Conservation (phyloP, 2,113 vertebrate species). For the Mesocricetus auratus region DNA sequence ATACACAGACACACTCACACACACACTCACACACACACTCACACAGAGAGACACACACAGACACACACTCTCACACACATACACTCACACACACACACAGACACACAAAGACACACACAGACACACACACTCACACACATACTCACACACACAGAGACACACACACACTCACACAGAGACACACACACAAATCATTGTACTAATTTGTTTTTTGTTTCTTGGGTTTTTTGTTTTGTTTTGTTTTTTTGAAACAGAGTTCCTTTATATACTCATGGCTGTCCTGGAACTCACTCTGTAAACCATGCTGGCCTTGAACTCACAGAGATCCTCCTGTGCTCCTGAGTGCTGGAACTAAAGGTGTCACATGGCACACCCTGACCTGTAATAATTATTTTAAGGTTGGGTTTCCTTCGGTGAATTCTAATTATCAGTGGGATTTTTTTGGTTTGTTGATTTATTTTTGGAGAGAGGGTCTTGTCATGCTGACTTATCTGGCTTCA, state of each 20-base stretch:
- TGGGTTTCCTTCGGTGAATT: constrained; percentile 25
- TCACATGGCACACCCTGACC: neutral
- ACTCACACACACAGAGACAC: too few relatives aligned
- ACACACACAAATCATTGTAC: neutral
- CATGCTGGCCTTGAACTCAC: neutral
- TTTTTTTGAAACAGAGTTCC: neutral
- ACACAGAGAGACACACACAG: too few relatives aligned
- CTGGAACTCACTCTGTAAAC: neutral
- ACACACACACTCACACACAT: too few relatives aligned
- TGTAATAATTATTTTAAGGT: neutral
- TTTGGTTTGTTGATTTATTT: neutral
- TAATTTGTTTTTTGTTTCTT: neutral
- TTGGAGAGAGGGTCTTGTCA: neutral
- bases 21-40: too few relatives aligned
- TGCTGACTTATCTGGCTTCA: too few relatives aligned
- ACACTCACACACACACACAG: too few relatives aligned
- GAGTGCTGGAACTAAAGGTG: neutral
- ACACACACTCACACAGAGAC: too few relatives aligned
- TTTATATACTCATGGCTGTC: neutral
- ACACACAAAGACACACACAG: too few relatives aligned
- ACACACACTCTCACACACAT: too few relatives aligned
- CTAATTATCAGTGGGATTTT: neutral
- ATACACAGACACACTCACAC: too few relatives aligned
- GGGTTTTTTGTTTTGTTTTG: neutral
- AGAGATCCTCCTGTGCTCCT: neutral